Base-by-base conservation (phyloP, 2,888 invertebrate genomes). In the Lypha dubia region DNA sequence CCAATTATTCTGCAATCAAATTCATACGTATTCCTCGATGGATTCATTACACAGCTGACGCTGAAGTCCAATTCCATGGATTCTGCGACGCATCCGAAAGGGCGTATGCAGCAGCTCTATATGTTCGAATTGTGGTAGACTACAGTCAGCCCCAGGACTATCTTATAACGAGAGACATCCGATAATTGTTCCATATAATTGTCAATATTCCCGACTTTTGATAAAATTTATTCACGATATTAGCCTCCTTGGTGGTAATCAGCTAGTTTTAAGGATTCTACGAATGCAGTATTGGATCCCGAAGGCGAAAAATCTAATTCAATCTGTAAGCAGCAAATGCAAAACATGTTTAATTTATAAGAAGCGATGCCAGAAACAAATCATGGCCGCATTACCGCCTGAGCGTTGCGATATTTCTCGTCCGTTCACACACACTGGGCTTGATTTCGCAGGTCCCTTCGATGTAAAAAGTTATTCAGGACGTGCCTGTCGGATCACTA, bases 121-220 rank as follows among this genome's bases (percentile, higher is more conserved):
- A 28, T 28, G 5, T 28, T 5, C 28, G 28, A 28, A 28, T 28
- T 44, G 62, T 15, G 62, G 62, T 7, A 20, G 41, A 8, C 9
- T 63, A 24, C 24, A 41, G 24, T 44, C n/a, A n/a, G 22, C 62
- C 6, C 58, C 58, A 17, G 58, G 58, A 11, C 35, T 60, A 11
- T 7, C 58, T 4, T 60, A 60, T 11, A 28, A 60, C 15, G 58
- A 44, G n/a, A 15, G n/a, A n/a, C 4, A 44, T 28, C 28, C 28
- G 28, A 28, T 28, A 28, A 28, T 44, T 9, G 9, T 44, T 44
- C 44, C n/a, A 15, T 44, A n/a, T n/a, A n/a, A 44, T n/a, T 44
- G n/a, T n/a, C 44, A 44, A n/a, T 44, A 44, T n/a, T 15, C 5
- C 1, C 15, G 15, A 4, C 44, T 44, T 44, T n/a, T 44, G 7